A percentile compares a stretch with the other conserved stretches of the same genome.
Evolutionary conservation across 2,113 vertebrate genomes (phyloP).

Genomic region (Lucifuga dentata): DNA sequence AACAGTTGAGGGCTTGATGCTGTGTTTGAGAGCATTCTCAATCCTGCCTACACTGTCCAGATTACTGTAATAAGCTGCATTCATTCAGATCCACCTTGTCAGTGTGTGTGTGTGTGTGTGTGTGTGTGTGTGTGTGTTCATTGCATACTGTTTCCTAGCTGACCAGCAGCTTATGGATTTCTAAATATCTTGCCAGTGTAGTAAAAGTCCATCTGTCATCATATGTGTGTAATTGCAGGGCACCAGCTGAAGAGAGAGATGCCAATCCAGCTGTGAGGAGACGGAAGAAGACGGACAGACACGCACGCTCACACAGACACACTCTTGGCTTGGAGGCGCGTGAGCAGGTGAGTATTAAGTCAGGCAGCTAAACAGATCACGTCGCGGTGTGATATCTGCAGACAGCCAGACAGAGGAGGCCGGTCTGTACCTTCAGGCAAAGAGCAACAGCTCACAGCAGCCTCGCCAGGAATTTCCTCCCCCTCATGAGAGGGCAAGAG

Average conservation of each 20-base stretch:
- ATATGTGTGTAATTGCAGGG: slow-evolving; percentile 66
- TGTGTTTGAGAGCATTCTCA: background rate
- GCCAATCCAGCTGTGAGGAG: slow-evolving; percentile 70
- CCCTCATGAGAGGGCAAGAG: slow-evolving; percentile 31
- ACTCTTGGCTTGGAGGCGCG: slow-evolving; percentile 52
- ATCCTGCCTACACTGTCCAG: background rate
- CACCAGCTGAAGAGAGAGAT: slow-evolving; percentile 59
- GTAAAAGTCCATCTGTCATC: slow-evolving; percentile 42
- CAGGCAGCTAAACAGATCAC: slow-evolving; percentile 76
- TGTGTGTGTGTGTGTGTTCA: slow-evolving; percentile 2
- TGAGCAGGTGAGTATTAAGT: slow-evolving; percentile 79
- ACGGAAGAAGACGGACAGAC: slow-evolving; percentile 40
- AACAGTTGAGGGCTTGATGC: too few species aligned
- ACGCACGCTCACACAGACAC: slow-evolving; percentile 27
- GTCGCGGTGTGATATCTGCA: slow-evolving; percentile 75
- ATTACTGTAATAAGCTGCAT: slow-evolving; percentile 2
- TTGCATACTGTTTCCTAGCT: background rate
- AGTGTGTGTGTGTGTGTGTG: background rate
- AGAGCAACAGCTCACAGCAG: slow-evolving; percentile 65
- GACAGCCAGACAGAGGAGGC: slow-evolving; percentile 78
- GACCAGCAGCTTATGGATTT: slow-evolving; percentile 17
- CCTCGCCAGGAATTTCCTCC: slow-evolving; percentile 69
- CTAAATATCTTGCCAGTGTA: slow-evolving; percentile 27
- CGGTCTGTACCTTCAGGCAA: slow-evolving; percentile 76
- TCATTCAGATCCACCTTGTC: background rate